A percentile compares a stretch with the other conserved stretches of the same genome.
Evolutionary conservation across 2,888 invertebrate species (phyloP).

Genomic region (Synergus umbraculus): DNA sequence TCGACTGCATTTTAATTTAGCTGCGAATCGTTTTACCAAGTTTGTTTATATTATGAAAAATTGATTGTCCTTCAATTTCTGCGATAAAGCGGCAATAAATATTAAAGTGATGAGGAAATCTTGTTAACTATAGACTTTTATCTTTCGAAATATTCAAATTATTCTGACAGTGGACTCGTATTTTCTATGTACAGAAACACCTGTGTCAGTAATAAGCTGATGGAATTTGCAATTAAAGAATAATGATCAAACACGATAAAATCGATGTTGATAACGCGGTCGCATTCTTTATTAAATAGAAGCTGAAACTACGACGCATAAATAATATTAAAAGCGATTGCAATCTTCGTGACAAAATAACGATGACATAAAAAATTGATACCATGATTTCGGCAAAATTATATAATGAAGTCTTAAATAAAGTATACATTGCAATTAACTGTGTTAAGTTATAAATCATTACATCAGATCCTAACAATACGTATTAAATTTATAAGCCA

Average conservation of each 20-base stretch:
- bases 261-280: neutral
- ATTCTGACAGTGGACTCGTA: neutral
- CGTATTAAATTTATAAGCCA: too few species aligned
- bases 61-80: slow-evolving; percentile 24
- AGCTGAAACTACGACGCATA: neutral
- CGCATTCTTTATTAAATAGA: neutral
- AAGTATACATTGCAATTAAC: too few species aligned
- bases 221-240: neutral
- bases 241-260: slow-evolving; percentile 1
- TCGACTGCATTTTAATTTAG: neutral
- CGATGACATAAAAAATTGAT: neutral
- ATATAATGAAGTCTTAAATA: too few species aligned
- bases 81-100: slow-evolving; percentile 23
- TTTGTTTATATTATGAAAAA: slow-evolving; percentile 3
- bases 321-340: neutral
- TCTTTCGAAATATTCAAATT: slow-evolving; percentile 39
- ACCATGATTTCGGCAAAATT: neutral
- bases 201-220: neutral
- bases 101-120: slow-evolving; percentile 30
- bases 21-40: slow-evolving; percentile 1
- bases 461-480: too few species aligned
- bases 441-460: too few species aligned
- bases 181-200: slow-evolving; percentile 9
- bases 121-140: slow-evolving; percentile 19
- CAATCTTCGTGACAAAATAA: neutral